Conservation (phyloP, 2,797 vertebrate species). For the Pipistrellus nathusii region DNA sequence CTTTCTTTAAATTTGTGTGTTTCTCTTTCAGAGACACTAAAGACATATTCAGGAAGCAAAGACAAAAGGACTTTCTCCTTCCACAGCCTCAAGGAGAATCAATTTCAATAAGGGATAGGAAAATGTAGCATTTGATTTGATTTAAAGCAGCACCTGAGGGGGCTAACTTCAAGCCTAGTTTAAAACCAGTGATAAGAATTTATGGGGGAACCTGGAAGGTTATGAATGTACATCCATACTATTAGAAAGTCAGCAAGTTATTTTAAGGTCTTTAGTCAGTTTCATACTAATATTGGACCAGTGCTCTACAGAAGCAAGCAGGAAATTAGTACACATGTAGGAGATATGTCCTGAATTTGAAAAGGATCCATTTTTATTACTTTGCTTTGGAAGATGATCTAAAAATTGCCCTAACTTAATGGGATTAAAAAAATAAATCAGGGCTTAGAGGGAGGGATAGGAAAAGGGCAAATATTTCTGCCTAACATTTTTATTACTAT, state of each 20-base stretch:
- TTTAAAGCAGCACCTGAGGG: conserved; percentile 75
- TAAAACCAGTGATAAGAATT: conserved; percentile 66
- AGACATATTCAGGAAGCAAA: conserved; percentile 42
- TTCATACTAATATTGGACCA: background rate
- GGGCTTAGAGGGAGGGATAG: background rate
- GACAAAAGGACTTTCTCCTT: conserved; percentile 56
- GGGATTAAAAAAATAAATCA: conserved; percentile 1
- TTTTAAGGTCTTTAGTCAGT: conserved; percentile 61
- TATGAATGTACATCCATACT: conserved; percentile 38
- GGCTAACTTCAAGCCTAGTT: conserved; percentile 61
- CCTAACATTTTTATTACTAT: background rate
- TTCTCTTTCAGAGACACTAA: conserved; percentile 38
- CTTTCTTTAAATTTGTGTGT: conserved; percentile 30
- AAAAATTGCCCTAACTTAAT: background rate
- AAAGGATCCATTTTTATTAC: background rate
- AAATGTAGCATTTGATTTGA: conserved; percentile 75
- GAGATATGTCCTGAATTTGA: background rate
- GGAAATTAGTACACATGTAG: background rate
- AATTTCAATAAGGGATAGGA: conserved; percentile 66
- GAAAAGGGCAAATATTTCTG: background rate
- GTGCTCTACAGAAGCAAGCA: background rate
- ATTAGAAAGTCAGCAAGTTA: conserved; percentile 13
- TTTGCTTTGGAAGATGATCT: conserved; percentile 9
- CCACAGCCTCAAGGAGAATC: conserved; percentile 71
- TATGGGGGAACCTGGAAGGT: conserved; percentile 26